These are phyloP conservation scores for Hofmannophila pseudospretella DNA, from an alignment of 2,888 invertebrate genomes.

Conservation along the genomic window DNA sequence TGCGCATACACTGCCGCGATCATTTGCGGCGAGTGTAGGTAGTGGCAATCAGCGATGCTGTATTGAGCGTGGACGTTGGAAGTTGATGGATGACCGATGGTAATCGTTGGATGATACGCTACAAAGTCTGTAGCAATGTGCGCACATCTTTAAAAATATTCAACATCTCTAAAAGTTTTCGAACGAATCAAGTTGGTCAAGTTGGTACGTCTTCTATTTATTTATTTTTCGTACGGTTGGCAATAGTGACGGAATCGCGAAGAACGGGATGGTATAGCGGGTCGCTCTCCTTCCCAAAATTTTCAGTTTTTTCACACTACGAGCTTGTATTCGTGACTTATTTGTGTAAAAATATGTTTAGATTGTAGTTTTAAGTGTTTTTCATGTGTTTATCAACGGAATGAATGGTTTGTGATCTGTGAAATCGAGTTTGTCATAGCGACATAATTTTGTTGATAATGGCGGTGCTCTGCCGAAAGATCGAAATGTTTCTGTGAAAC, in stretches of 20 bases:
- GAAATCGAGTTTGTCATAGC: constrained; percentile 47
- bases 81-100: no score
- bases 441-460: constrained; percentile 45
- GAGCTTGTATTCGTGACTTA: constrained; percentile 56
- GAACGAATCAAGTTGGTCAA: no score
- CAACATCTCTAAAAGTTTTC: no score
- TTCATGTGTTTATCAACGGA: constrained; percentile 14
- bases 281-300: constrained; percentile 38
- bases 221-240: constrained; percentile 50
- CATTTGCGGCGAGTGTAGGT: no score
- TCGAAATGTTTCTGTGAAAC: constrained; percentile 57
- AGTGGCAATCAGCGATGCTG: no score
- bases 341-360: constrained; percentile 42
- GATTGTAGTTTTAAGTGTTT: constrained; percentile 31
- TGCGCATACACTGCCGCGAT: no score
- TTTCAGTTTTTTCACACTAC: constrained; percentile 33
- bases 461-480: constrained; percentile 44
- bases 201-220: constrained; percentile 37
- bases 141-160: no score
- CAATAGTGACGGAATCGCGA: constrained; percentile 44
- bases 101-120: no score
- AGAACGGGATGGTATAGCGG: constrained; percentile 43
- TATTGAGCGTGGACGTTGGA: no score
- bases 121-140: no score
- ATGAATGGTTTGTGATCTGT: constrained; percentile 30